These are phyloP conservation scores for Mellivora capensis DNA, from an alignment of 2,113 vertebrate species.

Conservation along the genomic window DNA sequence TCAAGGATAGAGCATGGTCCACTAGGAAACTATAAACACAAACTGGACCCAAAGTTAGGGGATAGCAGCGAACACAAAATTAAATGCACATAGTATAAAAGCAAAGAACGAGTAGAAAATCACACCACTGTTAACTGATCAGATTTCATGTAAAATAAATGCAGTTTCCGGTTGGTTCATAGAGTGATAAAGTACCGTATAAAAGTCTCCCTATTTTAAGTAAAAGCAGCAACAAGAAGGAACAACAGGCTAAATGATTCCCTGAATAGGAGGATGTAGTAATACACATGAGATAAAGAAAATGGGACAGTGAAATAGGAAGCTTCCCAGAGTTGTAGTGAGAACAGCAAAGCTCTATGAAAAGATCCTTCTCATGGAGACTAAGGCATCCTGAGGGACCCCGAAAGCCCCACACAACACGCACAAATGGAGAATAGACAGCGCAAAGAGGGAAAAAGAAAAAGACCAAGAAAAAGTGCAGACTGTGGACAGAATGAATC, in stretches of 20 bases:
- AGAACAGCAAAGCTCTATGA: background rate
- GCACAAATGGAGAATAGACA: background rate
- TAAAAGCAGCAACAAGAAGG: background rate
- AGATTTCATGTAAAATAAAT: background rate
- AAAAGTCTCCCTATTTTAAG: background rate
- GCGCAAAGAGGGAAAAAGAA: too few relatives aligned
- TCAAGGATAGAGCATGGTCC: background rate
- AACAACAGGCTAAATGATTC: background rate
- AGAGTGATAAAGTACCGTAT: background rate
- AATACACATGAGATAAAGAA: background rate
- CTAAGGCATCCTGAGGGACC: background rate
- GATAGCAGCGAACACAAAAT: background rate
- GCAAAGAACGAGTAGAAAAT: background rate
- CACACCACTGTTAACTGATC: background rate
- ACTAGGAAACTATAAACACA: background rate
- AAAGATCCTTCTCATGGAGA: background rate
- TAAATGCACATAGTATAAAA: background rate
- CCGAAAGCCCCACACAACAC: background rate
- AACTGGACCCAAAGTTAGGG: background rate
- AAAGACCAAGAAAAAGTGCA: background rate
- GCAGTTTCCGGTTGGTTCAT: background rate
- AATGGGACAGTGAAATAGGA: background rate
- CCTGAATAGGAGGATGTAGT: background rate
- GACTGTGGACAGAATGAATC: background rate
- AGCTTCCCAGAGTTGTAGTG: background rate